Percentiles rank a stretch among this genome's conserved stretches.
Evolutionary conservation across 2,113 vertebrate species (phyloP).

Genomic region (Orthonyx spaldingii): DNA sequence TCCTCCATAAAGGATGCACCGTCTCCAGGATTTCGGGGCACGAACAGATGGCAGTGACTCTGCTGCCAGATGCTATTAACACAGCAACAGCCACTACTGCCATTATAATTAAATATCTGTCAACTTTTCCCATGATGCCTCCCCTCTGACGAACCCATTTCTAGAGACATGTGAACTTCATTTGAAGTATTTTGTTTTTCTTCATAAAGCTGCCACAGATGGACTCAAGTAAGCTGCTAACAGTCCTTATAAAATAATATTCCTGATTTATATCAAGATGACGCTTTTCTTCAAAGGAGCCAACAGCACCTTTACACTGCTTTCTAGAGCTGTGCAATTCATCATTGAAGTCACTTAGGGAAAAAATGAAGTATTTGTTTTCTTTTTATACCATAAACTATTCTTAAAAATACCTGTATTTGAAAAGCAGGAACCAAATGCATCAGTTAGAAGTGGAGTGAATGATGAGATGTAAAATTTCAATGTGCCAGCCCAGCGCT

Average conservation of each 20-base stretch:
- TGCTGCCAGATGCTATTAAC: background rate
- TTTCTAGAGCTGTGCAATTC: background rate
- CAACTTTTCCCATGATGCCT: background rate
- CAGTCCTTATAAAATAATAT: background rate
- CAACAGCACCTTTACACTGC: background rate
- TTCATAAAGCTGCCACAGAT: background rate
- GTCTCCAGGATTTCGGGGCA: background rate
- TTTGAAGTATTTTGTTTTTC: background rate
- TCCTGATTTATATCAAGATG: background rate
- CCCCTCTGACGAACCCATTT: background rate
- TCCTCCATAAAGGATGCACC: background rate
- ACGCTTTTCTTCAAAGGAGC: background rate
- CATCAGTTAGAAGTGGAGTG: background rate
- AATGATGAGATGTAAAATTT: background rate
- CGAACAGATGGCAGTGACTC: conserved; percentile 15
- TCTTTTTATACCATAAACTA: background rate
- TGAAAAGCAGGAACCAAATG: background rate
- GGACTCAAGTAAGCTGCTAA: background rate
- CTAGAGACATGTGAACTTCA: background rate
- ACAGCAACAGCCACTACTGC: background rate
- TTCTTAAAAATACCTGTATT: background rate
- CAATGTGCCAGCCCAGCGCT: background rate
- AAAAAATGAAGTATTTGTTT: background rate
- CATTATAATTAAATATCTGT: conserved; percentile 15
- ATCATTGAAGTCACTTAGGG: background rate